Evolutionary conservation across 2,888 invertebrate genomes (phyloP).

Genomic region (Eutolmus rufibarbis): DNA sequence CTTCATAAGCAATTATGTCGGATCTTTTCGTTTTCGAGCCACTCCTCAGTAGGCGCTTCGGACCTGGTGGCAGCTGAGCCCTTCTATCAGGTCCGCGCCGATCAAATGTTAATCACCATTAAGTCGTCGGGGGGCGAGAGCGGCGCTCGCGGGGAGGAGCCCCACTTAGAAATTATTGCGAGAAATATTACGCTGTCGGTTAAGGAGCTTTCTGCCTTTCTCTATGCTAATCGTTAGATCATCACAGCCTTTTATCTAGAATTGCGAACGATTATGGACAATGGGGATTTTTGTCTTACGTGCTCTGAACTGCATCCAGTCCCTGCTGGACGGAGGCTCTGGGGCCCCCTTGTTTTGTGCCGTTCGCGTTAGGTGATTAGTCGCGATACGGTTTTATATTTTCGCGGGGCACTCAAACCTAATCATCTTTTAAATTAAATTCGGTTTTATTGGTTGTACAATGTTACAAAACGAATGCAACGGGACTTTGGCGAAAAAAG

Average conservation of each 20-base stretch:
- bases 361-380: neutral
- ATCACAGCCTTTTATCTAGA: conserved; percentile 35
- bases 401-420: neutral
- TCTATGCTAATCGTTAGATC: conserved; percentile 36
- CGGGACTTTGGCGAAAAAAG: neutral
- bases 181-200: conserved; percentile 7
- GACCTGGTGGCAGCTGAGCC: neutral
- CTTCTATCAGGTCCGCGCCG: conserved; percentile 24
- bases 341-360: neutral
- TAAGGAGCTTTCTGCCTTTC: conserved; percentile 14
- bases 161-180: conserved; percentile 20
- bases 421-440: neutral
- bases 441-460: neutral
- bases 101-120: conserved; percentile 39
- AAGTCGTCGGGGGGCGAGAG: neutral
- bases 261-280: conserved; percentile 33
- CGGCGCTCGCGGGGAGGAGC: neutral
- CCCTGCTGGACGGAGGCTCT: neutral
- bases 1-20: conserved; percentile 46
- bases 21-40: conserved; percentile 23
- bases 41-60: conserved; percentile 27
- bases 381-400: neutral
- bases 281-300: conserved; percentile 19
- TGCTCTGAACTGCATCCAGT: neutral
- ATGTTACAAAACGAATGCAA: neutral